Evolutionary conservation across 2,888 invertebrate genomes (phyloP), one percentile per base, ranked within the genome.

Genomic region (Sarcophaga rosellei): DNA sequence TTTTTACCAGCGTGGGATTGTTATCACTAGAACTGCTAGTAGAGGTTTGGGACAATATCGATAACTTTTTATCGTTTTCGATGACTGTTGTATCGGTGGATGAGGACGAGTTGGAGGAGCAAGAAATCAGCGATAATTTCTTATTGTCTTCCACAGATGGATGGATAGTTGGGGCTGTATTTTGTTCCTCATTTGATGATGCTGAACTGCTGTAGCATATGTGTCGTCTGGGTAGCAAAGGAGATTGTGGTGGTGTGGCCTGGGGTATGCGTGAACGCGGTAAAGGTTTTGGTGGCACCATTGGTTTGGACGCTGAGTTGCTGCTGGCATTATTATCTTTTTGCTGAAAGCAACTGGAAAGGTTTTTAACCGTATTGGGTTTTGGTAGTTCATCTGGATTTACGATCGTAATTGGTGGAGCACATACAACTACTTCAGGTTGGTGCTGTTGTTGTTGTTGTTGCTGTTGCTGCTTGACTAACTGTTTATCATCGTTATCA

Each of bases 301-400:
- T 45, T 25, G n/a, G 63, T 80, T 75, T 79, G 8, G 1, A 20
- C 25, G 17, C 15, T 87, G 65, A 6, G 53, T 4, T 15, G 15
- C 53, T 53, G 17, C 17, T 53, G 53, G 12, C 5, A 17, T 12
- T 65, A 44, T 44, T 70, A 68, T 73, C 65, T 63, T 59, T 45
- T 65, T 89, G 88, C 45, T 88, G 87, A 82, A 92, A 91, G 86
- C 92, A 91, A 57, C 88, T 91, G 61, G 91, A 90, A 81, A 92
- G 87, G 12, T 90, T 88, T 87, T 91, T 91, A 8, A 92, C 91
- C 8, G 92, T 92, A 85, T 91, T 91, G 12, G 92, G 91, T 77
- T 91, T 91, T 78, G 91, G 91, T 81, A 91, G 88, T 88, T 91
- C 91, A 70, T 91, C 91, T 66, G 91, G 90, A 85, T 90, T 89